Percentiles rank a stretch among this genome's conserved stretches.
Evolutionary conservation across 2,113 vertebrate genomes (phyloP).

Genomic region (Rousettus leschenaultii): DNA sequence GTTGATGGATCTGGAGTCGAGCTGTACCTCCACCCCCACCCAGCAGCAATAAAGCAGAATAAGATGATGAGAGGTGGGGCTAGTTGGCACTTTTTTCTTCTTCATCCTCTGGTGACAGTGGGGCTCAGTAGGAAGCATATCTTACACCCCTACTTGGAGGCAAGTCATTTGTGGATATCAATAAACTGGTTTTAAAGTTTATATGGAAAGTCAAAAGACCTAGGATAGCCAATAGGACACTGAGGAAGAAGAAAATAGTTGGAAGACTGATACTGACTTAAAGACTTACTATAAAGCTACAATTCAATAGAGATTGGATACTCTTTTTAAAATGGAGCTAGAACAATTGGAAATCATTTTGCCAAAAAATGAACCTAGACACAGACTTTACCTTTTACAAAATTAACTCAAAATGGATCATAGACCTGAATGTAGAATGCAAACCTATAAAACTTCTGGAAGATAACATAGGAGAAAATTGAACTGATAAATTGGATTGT

Average conservation of each 20-base stretch:
- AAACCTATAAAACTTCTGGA: not conserved
- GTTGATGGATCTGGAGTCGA: not conserved
- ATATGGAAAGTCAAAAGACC: not conserved
- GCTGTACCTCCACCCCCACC: not conserved
- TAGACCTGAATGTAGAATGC: not conserved
- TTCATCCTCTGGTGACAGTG: not conserved
- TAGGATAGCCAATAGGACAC: not conserved
- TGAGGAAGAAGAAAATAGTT: not conserved
- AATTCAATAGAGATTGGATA: not conserved
- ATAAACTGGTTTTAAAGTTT: not conserved
- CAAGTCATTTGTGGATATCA: not conserved
- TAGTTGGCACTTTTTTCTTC: not conserved
- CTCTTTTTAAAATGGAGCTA: not conserved
- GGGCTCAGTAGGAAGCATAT: not conserved
- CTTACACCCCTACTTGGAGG: not conserved
- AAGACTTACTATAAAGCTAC: not conserved
- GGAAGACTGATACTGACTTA: not conserved
- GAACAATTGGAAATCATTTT: not conserved
- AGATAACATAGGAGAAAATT: not conserved
- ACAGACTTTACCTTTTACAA: not conserved
- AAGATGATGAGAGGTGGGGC: not conserved
- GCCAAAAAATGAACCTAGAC: not conserved
- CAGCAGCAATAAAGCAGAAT: not conserved
- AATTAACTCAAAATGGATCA: slow-evolving; percentile 5
- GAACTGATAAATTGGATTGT: not conserved